phyloP scores from a whole-genome alignment of 2,888 invertebrate species.

The Cheilosia vulpina region DNA sequence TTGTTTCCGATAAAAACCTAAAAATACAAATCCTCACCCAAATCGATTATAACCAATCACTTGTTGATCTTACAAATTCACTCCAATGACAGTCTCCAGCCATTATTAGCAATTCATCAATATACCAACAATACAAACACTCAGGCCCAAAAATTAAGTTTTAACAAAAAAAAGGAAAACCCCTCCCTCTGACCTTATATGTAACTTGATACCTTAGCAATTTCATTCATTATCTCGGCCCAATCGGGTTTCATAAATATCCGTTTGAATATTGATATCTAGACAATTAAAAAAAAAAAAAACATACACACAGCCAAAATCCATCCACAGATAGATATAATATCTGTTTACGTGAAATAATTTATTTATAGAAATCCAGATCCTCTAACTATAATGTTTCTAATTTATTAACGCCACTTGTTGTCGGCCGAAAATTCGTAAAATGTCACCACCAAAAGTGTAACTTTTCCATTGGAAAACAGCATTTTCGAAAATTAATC shows the following conservation, averaged over 20 bases:
- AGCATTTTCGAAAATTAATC: constrained; percentile 22
- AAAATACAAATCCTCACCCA: no score
- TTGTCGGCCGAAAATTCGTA: neutral
- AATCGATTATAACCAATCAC: no score
- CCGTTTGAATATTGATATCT: neutral
- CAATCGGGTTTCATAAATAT: constrained; percentile 1
- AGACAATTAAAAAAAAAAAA: neutral
- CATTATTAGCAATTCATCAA: no score
- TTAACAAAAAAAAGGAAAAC: neutral
- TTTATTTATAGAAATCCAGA: neutral
- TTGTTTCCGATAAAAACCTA: no score
- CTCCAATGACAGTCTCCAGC: no score
- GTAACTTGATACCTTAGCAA: neutral
- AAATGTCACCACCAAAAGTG: neutral
- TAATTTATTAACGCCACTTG: neutral
- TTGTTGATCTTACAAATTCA: no score
- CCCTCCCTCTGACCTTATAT: neutral
- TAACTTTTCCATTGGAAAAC: neutral
- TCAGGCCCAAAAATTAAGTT: neutral
- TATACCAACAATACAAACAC: no score
- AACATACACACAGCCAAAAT: neutral
- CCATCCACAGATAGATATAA: neutral
- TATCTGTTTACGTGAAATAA: neutral
- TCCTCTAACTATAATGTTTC: neutral
- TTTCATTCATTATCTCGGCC: neutral